These are phyloP conservation scores for Cephalopholis sonnerati DNA, from an alignment of 2,113 vertebrate genomes.

Conservation along the genomic window DNA sequence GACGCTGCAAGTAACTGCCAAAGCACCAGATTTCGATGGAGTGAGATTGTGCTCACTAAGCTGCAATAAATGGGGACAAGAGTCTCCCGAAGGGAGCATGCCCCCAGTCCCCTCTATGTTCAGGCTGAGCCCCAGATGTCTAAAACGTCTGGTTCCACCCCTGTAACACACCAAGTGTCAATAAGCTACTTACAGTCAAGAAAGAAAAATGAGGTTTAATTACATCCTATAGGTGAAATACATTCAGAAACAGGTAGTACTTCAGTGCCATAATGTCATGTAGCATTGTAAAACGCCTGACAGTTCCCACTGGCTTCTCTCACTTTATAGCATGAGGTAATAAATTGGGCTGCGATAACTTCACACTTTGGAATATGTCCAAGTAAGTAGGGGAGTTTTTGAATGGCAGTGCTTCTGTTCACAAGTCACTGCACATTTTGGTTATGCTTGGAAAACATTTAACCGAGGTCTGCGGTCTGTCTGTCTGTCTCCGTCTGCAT, in stretches of 20 bases:
- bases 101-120: no score
- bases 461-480: slow-evolving; percentile 18
- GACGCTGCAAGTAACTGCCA: no score
- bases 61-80: no score
- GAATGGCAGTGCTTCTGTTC: not conserved
- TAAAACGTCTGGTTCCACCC: no score
- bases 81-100: no score
- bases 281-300: not conserved
- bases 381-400: not conserved
- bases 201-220: not conserved
- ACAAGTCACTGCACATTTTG: slow-evolving; percentile 25
- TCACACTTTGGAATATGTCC: slow-evolving; percentile 12
- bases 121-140: no score
- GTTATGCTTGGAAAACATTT: slow-evolving; percentile 26
- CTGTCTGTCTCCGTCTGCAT: slow-evolving; percentile 22
- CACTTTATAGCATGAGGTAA: slow-evolving; percentile 7
- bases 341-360: slow-evolving; percentile 31
- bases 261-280: not conserved
- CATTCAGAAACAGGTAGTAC: not conserved
- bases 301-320: not conserved
- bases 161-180: not conserved
- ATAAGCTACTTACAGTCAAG: not conserved
- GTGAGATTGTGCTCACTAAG: no score
- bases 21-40: no score
- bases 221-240: not conserved